Evolutionary conservation across 2,888 invertebrate species (phyloP).

Genomic region (Alcis repandata): DNA sequence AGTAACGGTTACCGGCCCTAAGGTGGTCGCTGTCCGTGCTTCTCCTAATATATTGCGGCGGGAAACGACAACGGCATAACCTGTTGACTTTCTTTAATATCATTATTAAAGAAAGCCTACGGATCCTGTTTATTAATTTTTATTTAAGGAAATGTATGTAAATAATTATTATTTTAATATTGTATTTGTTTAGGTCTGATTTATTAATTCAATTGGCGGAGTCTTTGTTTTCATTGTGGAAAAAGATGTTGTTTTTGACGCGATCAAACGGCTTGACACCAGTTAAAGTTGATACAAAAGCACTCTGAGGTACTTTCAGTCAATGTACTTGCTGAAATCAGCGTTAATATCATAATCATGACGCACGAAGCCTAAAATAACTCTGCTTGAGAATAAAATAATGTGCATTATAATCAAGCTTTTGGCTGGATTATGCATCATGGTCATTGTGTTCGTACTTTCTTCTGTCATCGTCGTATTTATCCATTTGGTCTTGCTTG

Average conservation of each 20-base stretch:
- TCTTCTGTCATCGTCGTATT: constrained; percentile 52
- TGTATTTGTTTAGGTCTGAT: background rate
- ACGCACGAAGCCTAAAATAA: background rate
- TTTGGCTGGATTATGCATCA: constrained; percentile 1
- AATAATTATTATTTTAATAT: background rate
- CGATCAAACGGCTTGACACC: no score
- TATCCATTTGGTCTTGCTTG: constrained; percentile 42
- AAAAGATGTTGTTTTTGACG: background rate
- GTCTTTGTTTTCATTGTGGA: background rate
- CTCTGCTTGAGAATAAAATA: background rate
- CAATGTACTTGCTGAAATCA: background rate
- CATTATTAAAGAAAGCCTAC: constrained; percentile 59
- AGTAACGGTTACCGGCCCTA: constrained; percentile 74
- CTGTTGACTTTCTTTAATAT: constrained; percentile 70
- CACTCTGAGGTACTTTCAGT: background rate
- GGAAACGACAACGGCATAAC: constrained; percentile 67
- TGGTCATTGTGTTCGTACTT: constrained; percentile 42
- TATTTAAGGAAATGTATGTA: background rate
- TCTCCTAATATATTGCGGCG: constrained; percentile 66
- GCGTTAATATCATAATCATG: background rate
- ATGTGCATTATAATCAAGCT: background rate
- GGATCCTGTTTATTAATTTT: constrained; percentile 4
- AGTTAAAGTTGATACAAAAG: no score
- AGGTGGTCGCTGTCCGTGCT: constrained; percentile 61
- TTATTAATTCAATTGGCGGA: background rate